These are phyloP conservation scores for Marmota flaviventris DNA, from an alignment of 2,113 vertebrate genomes.

Conservation along the genomic window DNA sequence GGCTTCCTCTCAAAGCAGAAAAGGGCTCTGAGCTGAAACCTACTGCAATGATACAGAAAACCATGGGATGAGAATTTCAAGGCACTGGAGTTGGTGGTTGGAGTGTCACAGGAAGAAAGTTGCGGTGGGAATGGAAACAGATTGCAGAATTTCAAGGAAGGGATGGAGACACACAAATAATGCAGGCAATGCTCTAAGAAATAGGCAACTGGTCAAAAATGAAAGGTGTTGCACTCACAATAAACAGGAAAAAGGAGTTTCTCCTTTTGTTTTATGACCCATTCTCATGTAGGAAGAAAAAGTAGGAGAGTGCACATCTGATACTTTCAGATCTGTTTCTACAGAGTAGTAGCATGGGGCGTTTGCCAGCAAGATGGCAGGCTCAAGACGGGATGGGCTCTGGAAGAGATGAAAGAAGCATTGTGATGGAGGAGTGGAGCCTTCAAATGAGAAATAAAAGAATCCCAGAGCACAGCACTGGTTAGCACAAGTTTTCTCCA, in stretches of 20 bases:
- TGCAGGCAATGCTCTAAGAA: background rate
- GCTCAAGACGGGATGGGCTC: background rate
- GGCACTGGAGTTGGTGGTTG: background rate
- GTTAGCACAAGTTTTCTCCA: background rate
- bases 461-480: rapidly evolving
- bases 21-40: background rate
- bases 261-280: background rate
- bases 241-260: background rate
- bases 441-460: background rate
- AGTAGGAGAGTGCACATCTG: rapidly evolving
- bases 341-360: background rate
- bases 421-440: background rate
- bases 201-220: background rate
- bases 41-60: background rate
- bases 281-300: background rate
- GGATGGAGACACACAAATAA: background rate
- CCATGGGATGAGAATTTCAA: background rate
- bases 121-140: background rate
- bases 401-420: background rate
- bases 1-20: background rate
- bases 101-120: background rate
- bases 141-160: background rate
- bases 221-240: background rate
- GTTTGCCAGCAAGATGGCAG: background rate
- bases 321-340: background rate